phyloP scores from a whole-genome alignment of 2,888 invertebrate species.

The Eupithecia subfuscata region DNA sequence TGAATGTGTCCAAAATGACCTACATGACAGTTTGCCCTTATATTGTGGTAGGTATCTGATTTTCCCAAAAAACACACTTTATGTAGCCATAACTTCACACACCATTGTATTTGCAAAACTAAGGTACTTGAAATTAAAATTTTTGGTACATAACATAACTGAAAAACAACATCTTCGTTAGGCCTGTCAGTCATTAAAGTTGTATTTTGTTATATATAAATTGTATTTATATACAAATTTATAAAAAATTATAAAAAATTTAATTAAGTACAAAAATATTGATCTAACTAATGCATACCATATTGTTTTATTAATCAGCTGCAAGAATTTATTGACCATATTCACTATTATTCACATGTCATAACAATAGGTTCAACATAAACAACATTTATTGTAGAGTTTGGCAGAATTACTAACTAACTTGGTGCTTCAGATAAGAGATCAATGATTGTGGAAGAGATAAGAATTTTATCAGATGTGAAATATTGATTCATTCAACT shows the following conservation, averaged over 20 bases:
- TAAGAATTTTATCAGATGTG: not conserved
- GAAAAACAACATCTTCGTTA: not conserved
- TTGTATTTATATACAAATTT: no score
- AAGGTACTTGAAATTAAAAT: not conserved
- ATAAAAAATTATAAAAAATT: no score
- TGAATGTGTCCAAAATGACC: no score
- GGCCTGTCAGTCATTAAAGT: not conserved
- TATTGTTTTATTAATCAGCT: constrained; percentile 61
- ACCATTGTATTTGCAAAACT: not conserved
- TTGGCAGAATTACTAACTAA: not conserved
- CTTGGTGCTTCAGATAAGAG: constrained; percentile 9
- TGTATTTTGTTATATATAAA: not conserved
- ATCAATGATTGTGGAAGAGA: constrained; percentile 18
- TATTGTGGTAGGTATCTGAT: not conserved
- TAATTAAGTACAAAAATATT: no score
- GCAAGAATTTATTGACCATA: constrained; percentile 54
- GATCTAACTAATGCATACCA: constrained; percentile 51
- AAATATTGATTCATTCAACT: not conserved
- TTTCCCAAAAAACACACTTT: not conserved
- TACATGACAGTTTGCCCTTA: not conserved
- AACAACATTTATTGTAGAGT: constrained; percentile 3
- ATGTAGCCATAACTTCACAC: not conserved
- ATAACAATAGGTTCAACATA: not conserved
- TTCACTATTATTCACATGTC: constrained; percentile 31
- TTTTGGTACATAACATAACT: not conserved